Evolutionary conservation across 2,797 vertebrate genomes (phyloP).

Genomic region (Rhincodon typus): DNA sequence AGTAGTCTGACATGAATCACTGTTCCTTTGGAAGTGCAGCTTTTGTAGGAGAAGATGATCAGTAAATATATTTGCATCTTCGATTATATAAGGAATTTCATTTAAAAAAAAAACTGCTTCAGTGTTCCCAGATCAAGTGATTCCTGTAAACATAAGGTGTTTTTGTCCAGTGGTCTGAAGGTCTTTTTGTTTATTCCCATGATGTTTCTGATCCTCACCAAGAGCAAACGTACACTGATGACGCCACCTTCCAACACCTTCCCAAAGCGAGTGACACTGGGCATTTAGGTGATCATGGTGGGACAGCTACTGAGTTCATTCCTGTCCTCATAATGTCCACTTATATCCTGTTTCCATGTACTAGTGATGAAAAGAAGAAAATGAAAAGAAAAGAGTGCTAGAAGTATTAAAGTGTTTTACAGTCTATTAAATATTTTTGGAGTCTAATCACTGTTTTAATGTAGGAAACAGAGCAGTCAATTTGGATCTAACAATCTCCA

Average conservation of each 20-base stretch:
- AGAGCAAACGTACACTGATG: not conserved
- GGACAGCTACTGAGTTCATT: not conserved
- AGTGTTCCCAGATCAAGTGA: not conserved
- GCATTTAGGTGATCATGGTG: not conserved
- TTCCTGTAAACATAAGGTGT: not conserved
- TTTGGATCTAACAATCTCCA: too few relatives aligned
- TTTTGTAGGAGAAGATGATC: not conserved
- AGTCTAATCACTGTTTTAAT: too few relatives aligned
- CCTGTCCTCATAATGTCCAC: not conserved
- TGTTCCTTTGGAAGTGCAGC: not conserved
- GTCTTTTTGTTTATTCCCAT: not conserved
- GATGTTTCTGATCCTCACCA: not conserved
- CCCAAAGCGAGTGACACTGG: not conserved
- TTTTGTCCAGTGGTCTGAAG: not conserved
- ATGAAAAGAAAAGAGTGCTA: too few relatives aligned
- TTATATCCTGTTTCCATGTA: not conserved
- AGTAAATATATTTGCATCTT: not conserved
- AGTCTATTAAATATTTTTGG: too few relatives aligned
- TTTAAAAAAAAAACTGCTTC: not conserved
- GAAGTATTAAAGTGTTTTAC: too few relatives aligned
- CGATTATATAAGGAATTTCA: not conserved
- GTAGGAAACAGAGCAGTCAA: too few relatives aligned
- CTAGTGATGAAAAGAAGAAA: not conserved
- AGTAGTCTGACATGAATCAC: not conserved
- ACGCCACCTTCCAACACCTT: not conserved